Evolutionary conservation across 2,113 vertebrate genomes (phyloP).

Genomic region (Fregetta grallaria): DNA sequence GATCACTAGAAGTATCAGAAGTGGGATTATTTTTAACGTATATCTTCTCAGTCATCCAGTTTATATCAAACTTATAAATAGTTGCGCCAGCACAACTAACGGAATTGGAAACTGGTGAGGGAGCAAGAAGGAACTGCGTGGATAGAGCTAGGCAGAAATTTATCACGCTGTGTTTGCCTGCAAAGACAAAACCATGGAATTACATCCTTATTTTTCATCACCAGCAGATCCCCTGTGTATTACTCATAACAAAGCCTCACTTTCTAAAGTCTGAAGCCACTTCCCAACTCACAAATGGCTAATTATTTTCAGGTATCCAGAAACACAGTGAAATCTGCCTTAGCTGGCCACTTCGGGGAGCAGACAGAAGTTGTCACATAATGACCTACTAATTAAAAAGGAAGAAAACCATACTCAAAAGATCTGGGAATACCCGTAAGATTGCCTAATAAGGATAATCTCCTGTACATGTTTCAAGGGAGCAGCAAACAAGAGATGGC

Average conservation of each 20-base stretch:
- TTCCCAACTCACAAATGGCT: not conserved
- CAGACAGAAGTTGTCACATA: slow-evolving; percentile 36
- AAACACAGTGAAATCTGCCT: slow-evolving; percentile 27
- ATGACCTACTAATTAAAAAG: slow-evolving; percentile 48
- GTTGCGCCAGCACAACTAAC: not conserved
- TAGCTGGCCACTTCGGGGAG: not conserved
- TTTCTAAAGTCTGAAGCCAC: slow-evolving; percentile 2
- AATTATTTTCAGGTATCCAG: slow-evolving; percentile 53
- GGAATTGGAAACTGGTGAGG: not conserved
- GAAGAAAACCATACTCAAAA: slow-evolving; percentile 39
- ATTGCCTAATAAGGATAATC: slow-evolving; percentile 65
- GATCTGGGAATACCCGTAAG: not conserved
- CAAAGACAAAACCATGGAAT: not conserved
- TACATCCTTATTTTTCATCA: not conserved
- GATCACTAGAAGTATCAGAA: not conserved
- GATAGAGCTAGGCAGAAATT: not conserved
- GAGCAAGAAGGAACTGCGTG: not conserved
- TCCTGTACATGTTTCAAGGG: slow-evolving; percentile 28
- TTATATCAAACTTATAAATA: not conserved
- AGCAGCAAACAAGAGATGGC: slow-evolving; percentile 24
- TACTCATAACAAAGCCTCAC: not conserved
- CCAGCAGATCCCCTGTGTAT: not conserved
- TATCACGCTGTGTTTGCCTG: not conserved
- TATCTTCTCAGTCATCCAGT: not conserved
- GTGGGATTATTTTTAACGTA: not conserved